Evolutionary conservation across 1,140 invertebrate species (phyloP).

Genomic region (Pseudomyrmex cubaensis): DNA sequence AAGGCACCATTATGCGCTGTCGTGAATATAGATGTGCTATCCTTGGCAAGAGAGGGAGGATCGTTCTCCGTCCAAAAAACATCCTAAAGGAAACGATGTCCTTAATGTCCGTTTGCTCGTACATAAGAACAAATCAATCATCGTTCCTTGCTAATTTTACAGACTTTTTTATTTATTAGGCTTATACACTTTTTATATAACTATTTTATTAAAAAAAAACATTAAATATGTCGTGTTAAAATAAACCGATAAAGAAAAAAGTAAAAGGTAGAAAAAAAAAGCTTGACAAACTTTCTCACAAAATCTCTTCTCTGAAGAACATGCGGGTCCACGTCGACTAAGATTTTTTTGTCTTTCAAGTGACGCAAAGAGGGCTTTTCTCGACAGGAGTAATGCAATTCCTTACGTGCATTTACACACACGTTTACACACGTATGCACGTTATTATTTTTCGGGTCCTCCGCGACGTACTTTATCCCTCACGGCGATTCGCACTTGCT

Average conservation of each 20-base stretch:
- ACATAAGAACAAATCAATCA: constrained; percentile 60
- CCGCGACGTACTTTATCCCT: constrained; percentile 69
- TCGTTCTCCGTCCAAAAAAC: constrained; percentile 46
- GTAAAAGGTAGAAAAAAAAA: neutral
- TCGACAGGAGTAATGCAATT: constrained; percentile 68
- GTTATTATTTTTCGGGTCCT: constrained; percentile 53
- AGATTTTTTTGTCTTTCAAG: constrained; percentile 76
- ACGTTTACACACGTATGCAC: constrained; percentile 43
- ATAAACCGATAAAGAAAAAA: constrained; percentile 23
- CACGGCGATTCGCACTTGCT: constrained; percentile 64
- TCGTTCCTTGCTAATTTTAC: neutral
- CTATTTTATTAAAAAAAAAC: neutral
- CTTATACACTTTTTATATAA: neutral
- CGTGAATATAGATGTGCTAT: constrained; percentile 72
- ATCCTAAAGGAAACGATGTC: constrained; percentile 36
- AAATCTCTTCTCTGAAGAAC: constrained; percentile 65
- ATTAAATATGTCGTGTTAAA: neutral
- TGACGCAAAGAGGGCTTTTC: constrained; percentile 67
- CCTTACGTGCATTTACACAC: constrained; percentile 55
- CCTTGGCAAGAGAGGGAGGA: constrained; percentile 41
- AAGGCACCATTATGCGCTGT: constrained; percentile 64
- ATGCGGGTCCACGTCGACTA: constrained; percentile 75
- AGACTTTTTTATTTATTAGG: too few species aligned
- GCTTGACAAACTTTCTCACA: constrained; percentile 73
- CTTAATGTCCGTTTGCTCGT: constrained; percentile 55